These are phyloP conservation scores for Turritopsis dohrnii DNA, from an alignment of 30 jellyfish, hydroid and myxozoan species.

Conservation along the genomic window DNA sequence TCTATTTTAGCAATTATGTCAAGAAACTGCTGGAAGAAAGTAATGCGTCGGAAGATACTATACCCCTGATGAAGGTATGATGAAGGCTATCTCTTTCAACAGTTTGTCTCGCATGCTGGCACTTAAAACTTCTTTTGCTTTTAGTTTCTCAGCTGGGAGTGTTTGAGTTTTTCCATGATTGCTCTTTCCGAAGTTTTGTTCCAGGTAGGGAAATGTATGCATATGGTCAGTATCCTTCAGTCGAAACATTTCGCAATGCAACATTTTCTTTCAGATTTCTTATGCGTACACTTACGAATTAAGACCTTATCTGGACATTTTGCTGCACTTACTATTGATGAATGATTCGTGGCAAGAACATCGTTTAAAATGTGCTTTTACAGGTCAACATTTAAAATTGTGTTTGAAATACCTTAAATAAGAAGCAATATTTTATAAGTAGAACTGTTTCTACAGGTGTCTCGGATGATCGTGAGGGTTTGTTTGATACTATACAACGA, in stretches of 20 bases:
- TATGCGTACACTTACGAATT: slow-evolving; percentile 88
- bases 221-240: too few relatives aligned
- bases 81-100: too few relatives aligned
- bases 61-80: slow-evolving; percentile 78
- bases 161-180: slow-evolving; percentile 82
- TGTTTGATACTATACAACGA: slow-evolving; percentile 87
- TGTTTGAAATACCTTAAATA: too few relatives aligned
- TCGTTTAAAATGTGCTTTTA: slow-evolving; percentile 71
- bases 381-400: too few relatives aligned
- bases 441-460: slow-evolving; percentile 56
- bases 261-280: slow-evolving; percentile 57
- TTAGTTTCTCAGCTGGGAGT: slow-evolving; percentile 97
- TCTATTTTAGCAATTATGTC: slow-evolving; percentile 65
- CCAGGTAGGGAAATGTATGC: slow-evolving; percentile 53
- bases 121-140: slow-evolving; percentile 7
- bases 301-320: slow-evolving; percentile 87
- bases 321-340: slow-evolving; percentile 78
- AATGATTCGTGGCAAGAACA: slow-evolving; percentile 96
- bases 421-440: not conserved
- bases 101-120: not conserved
- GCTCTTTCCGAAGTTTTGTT: slow-evolving; percentile 90
- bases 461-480: slow-evolving; percentile 96
- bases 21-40: slow-evolving; percentile 89
- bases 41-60: slow-evolving; percentile 83
- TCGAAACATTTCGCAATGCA: too few relatives aligned